Evolutionary conservation across 2,797 vertebrate genomes (phyloP).

Genomic region (Heliangelus exortis): DNA sequence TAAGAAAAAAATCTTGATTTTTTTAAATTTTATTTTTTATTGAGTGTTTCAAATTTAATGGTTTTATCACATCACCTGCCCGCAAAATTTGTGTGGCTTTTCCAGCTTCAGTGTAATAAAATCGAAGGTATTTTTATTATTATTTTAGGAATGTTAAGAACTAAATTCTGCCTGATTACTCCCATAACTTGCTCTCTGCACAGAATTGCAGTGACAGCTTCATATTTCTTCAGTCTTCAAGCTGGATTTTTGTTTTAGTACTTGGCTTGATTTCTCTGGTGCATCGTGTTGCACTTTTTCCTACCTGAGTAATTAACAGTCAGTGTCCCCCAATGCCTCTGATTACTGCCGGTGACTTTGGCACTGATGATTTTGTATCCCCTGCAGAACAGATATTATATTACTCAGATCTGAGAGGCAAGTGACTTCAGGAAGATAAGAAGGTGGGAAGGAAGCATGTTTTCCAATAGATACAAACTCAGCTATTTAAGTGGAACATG

Average conservation of each 20-base stretch:
- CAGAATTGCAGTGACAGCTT: not conserved
- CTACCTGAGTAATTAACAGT: not conserved
- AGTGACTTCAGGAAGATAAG: not conserved
- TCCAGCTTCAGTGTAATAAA: not conserved
- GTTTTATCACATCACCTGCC: not conserved
- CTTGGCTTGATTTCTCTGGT: not conserved
- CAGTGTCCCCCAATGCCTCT: not conserved
- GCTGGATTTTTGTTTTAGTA: not conserved
- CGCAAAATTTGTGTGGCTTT: not conserved
- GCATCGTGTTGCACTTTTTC: not conserved
- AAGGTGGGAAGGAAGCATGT: not conserved
- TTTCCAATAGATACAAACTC: not conserved
- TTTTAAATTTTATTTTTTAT: not conserved
- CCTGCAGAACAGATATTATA: not conserved
- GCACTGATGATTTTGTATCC: not conserved
- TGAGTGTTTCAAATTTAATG: not conserved
- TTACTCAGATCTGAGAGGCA: not conserved
- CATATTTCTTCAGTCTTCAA: not conserved
- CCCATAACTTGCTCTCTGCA: not conserved
- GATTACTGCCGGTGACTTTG: not conserved
- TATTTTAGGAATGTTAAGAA: not conserved
- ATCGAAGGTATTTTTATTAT: not conserved
- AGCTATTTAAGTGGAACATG: slow-evolving; percentile 20
- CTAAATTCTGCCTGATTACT: not conserved
- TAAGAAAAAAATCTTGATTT: not conserved